Percentiles rank a stretch among this genome's conserved stretches.
Evolutionary conservation across 1,140 invertebrate species (phyloP).

Genomic region (Diprion similis): DNA sequence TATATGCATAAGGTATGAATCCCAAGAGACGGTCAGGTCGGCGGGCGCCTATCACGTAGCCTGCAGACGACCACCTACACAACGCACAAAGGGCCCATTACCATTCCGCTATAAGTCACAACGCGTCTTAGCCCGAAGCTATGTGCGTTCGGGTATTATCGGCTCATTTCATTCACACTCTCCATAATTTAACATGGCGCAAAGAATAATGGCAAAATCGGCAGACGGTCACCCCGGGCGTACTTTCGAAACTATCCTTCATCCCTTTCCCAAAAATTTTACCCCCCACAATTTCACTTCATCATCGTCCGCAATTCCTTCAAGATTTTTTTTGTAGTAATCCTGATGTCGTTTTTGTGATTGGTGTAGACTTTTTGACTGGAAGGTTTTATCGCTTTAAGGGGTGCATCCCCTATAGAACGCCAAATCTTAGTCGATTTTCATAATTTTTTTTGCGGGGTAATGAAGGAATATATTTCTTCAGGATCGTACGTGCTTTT

Average conservation of each 20-base stretch:
- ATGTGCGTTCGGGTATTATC: constrained; percentile 53
- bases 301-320: not conserved
- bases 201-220: constrained; percentile 46
- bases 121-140: constrained; percentile 40
- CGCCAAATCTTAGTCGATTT: too few relatives aligned
- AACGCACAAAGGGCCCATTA: constrained; percentile 27
- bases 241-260: constrained; percentile 7
- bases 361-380: too few relatives aligned
- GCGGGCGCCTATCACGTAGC: not conserved
- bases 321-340: too few relatives aligned
- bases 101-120: constrained; percentile 50
- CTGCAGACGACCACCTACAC: not conserved
- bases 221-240: constrained; percentile 32
- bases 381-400: too few relatives aligned
- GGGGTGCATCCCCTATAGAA: too few relatives aligned
- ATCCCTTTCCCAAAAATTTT: not conserved
- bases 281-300: not conserved
- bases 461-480: too few relatives aligned
- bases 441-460: too few relatives aligned
- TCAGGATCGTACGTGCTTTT: too few relatives aligned
- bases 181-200: constrained; percentile 44
- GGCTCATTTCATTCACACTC: constrained; percentile 50
- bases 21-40: not conserved
- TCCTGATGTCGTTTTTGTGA: too few relatives aligned
- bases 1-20: not conserved